Conservation (phyloP, 2,888 invertebrate species). For the Tiliacea citrago region DNA sequence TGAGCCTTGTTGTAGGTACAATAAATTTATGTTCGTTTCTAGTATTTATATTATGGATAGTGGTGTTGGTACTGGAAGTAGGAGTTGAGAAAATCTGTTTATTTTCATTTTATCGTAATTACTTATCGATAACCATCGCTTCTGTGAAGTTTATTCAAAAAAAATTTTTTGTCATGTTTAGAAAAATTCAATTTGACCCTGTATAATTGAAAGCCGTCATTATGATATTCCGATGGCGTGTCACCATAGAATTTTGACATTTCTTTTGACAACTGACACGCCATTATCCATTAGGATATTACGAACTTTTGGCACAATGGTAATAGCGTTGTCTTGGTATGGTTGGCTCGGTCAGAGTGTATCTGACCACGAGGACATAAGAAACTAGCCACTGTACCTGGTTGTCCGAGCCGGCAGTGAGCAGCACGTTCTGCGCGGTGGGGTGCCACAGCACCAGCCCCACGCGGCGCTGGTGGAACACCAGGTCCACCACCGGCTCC, state of each 20-base stretch:
- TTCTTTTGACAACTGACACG: not conserved
- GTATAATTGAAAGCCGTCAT: too few species aligned
- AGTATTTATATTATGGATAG: too few species aligned
- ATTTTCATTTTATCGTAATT: too few species aligned
- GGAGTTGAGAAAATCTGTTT: too few species aligned
- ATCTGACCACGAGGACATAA: not conserved
- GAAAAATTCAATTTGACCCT: too few species aligned
- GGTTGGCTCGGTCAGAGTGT: not conserved
- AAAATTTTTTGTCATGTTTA: too few species aligned
- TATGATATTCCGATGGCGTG: not conserved
- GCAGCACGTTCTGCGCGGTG: slow-evolving; percentile 97
- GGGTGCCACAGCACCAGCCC: slow-evolving; percentile 99
- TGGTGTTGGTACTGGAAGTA: too few species aligned
- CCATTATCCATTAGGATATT: not conserved
- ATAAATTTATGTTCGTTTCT: too few species aligned
- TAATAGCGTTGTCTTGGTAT: not conserved
- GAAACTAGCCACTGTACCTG: slow-evolving; percentile 89
- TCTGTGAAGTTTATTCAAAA: too few species aligned
- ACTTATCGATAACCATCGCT: too few species aligned
- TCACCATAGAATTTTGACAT: not conserved
- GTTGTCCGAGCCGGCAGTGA: slow-evolving; percentile 98
- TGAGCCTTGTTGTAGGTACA: too few species aligned
- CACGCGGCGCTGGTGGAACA: slow-evolving; percentile 97
- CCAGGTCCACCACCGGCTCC: slow-evolving; percentile 97
- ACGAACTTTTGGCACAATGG: not conserved